Evolutionary conservation across 2,797 vertebrate species (phyloP), one percentile per base, ranked within the genome.

Genomic region (Chromobotia macracanthus): DNA sequence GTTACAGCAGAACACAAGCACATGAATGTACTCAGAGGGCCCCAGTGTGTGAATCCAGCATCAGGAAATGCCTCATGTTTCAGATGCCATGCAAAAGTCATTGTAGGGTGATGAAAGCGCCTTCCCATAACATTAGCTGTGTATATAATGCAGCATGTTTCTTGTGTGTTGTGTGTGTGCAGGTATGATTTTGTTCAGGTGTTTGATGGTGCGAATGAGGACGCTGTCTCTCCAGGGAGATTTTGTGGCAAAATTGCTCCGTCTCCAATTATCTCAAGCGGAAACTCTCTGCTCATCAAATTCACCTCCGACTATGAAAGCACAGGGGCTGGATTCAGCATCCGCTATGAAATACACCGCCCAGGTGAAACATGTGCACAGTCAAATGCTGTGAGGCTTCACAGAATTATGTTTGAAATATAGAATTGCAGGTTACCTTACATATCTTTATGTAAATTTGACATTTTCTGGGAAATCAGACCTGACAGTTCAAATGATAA

Each of bases 261-360:
- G 0, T 94, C 96, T 58, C 95, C 96, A 3, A 91, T 98, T 77
- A 93, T 96, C 87, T 98, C 97, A 84, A 93, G 92, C 0, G 95
- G 96, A 82, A 92, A 92, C 3, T 92, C 95, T 87, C 94, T 98
- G 79, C 95, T 97, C 88, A 96, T 99, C 91, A 96, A 95, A 89
- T 99, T 99, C 82, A 95, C 96, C 84, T 98, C 97, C 0, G 97
- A 99, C 92, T 98, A 99, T 21, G 97, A 99, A 92, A 99, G 97
- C 0, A 95, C 96, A 0, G 97, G 97, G 31, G 97, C 97, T 4
- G 97, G 97, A 50, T 99, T 99, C 92, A 98, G 97, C 16, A 96
- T 99, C 51, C 96, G 97, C 81, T 99, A 98, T 6, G 97, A 99
- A 91, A 94, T 99, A 91, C 96, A 97, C 90, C 98, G 97, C 89